Evolutionary conservation across 2,888 invertebrate genomes (phyloP).

Genomic region (Volucella bombylans): DNA sequence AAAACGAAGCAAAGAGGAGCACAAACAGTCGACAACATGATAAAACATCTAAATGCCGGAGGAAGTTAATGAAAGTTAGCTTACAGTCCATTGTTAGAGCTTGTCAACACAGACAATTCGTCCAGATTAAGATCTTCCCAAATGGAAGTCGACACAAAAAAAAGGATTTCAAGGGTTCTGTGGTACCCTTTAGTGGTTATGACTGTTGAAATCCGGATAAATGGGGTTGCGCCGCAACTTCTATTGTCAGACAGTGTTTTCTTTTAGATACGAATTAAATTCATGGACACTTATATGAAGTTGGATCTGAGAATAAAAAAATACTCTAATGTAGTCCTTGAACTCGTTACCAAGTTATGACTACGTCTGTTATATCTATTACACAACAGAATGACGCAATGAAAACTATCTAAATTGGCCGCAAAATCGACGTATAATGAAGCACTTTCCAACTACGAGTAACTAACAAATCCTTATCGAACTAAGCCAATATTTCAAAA

Average conservation of each 20-base stretch:
- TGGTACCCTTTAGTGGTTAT: conserved; percentile 16
- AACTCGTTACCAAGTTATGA: too few relatives aligned
- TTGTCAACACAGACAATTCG: conserved; percentile 69
- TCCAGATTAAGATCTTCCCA: conserved; percentile 61
- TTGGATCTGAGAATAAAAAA: too few relatives aligned
- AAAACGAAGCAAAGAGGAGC: conserved; percentile 45
- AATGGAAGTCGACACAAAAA: conserved; percentile 37
- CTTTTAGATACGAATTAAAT: neutral
- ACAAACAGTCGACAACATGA: conserved; percentile 53
- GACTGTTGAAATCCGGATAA: conserved; percentile 24
- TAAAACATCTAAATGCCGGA: conserved; percentile 62
- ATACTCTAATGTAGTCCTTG: too few relatives aligned
- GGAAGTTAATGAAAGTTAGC: conserved; percentile 63
- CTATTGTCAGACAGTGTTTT: neutral
- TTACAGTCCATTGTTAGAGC: conserved; percentile 47
- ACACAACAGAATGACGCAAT: too few relatives aligned
- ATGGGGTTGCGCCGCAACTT: neutral
- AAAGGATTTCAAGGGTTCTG: conserved; percentile 52
- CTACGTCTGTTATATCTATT: too few relatives aligned
- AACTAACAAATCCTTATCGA: too few relatives aligned
- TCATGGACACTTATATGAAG: neutral
- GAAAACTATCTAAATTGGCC: too few relatives aligned
- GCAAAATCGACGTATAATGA: too few relatives aligned
- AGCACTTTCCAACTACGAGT: too few relatives aligned
- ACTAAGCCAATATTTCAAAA: too few relatives aligned